Conservation (phyloP, 2,888 invertebrate genomes). For the Platycheirus albimanus region DNA sequence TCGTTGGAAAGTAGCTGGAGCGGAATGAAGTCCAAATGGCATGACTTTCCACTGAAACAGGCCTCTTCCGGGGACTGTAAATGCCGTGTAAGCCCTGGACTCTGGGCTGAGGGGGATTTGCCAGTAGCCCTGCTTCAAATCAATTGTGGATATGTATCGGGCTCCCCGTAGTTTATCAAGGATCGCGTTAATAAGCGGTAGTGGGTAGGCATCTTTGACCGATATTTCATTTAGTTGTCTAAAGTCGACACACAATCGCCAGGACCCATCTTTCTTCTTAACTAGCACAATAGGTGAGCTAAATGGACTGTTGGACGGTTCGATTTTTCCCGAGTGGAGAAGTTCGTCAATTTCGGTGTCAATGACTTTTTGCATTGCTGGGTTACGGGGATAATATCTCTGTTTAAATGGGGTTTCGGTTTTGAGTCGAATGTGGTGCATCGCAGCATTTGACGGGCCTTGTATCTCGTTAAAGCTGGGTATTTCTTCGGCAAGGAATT, state of each 20-base stretch:
- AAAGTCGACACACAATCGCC: conserved; percentile 51
- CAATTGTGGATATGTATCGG: too few relatives aligned
- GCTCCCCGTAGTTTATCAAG: neutral
- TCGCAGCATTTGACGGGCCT: neutral
- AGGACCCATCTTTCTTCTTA: conserved; percentile 11
- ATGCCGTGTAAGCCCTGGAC: too few relatives aligned
- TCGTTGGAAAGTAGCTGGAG: too few relatives aligned
- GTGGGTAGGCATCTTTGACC: too few relatives aligned
- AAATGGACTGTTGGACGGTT: conserved; percentile 11
- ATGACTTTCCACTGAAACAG: too few relatives aligned
- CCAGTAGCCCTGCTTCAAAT: too few relatives aligned
- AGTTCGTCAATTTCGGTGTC: neutral
- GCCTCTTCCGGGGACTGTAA: too few relatives aligned
- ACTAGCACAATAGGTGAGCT: conserved; percentile 11
- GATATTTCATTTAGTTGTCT: conserved; percentile 5
- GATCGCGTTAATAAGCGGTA: neutral
- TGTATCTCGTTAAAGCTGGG: neutral
- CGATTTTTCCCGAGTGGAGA: neutral
- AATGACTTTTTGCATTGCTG: conserved; percentile 20
- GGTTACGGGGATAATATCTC: conserved; percentile 6
- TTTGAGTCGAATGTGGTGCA: neutral
- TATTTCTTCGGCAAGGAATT: neutral
- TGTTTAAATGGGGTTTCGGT: neutral
- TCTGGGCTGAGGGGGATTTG: neutral
- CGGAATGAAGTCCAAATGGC: too few relatives aligned